Evolutionary conservation across 2,888 invertebrate genomes (phyloP).

Genomic region (Pseudeuparius sepicola): DNA sequence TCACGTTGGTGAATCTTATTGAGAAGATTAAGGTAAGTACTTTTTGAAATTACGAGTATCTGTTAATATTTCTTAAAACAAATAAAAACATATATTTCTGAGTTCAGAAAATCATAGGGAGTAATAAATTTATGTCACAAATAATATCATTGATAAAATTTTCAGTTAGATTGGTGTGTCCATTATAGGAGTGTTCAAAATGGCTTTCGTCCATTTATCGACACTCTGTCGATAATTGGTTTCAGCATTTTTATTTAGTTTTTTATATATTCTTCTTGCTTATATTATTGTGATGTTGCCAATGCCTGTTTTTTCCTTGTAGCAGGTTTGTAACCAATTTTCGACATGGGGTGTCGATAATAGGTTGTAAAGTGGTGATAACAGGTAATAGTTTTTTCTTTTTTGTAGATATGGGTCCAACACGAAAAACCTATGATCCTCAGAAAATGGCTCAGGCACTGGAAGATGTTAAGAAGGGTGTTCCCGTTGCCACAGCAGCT

Average conservation of each 20-base stretch:
- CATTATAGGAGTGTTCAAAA: not conserved
- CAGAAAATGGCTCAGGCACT: conserved; percentile 3
- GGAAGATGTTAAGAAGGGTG: conserved; percentile 2
- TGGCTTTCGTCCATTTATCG: not conserved
- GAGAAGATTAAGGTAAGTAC: conserved; percentile 1
- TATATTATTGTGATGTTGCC: conserved; percentile 1
- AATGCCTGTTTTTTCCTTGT: not conserved
- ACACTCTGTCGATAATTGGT: conserved; percentile 1
- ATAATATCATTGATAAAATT: too few species aligned
- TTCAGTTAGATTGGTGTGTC: conserved; percentile 2
- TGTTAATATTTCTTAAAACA: conserved; percentile 3
- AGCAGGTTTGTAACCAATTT: conserved; percentile 1
- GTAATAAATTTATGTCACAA: conserved; percentile 2
- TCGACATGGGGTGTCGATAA: conserved; percentile 3
- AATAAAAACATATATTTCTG: conserved; percentile 5
- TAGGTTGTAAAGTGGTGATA: conserved; percentile 1
- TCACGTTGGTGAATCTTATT: conserved; percentile 2
- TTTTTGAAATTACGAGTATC: conserved; percentile 3
- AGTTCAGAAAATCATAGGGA: conserved; percentile 2
- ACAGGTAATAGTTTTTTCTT: not conserved
- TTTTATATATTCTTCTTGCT: not conserved
- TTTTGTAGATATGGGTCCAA: conserved; percentile 2
- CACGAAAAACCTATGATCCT: conserved; percentile 3
- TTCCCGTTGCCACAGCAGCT: conserved; percentile 6
- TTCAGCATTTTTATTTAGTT: not conserved